Evolutionary conservation across 2,113 vertebrate genomes (phyloP).

Genomic region (Benthochromis sp.): DNA sequence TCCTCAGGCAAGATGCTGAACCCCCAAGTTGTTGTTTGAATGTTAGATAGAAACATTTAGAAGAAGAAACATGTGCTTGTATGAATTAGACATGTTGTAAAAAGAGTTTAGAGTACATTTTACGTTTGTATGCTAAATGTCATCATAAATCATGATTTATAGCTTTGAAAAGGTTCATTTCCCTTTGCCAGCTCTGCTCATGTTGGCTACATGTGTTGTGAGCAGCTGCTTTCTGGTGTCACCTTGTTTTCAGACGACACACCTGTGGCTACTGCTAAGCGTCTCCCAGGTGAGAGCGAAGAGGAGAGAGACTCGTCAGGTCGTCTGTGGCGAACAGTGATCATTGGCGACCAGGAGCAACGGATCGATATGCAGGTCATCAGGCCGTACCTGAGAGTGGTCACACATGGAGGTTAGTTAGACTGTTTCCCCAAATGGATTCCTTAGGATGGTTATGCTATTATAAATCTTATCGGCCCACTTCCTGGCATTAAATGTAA

Average conservation of each 20-base stretch:
- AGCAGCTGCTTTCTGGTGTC: not conserved
- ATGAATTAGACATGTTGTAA: not conserved
- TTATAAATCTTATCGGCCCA: not conserved
- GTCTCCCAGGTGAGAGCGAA: constrained; percentile 83
- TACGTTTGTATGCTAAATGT: not conserved
- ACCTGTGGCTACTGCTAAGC: constrained; percentile 87
- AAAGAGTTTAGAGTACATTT: not conserved
- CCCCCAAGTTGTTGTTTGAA: not conserved
- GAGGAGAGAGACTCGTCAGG: constrained; percentile 80
- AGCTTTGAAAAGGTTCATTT: not conserved
- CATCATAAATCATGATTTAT: not conserved
- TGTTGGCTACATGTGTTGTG: not conserved
- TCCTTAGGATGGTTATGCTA: not conserved
- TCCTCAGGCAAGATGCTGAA: not conserved
- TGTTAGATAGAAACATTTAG: not conserved
- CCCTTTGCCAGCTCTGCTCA: not conserved
- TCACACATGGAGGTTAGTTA: constrained; percentile 89
- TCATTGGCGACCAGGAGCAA: constrained; percentile 95
- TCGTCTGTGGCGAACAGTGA: constrained; percentile 89
- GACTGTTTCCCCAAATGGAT: not conserved
- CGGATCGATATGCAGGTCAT: constrained; percentile 96
- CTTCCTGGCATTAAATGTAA: not conserved
- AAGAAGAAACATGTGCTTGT: not conserved
- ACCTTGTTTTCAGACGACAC: constrained; percentile 79
- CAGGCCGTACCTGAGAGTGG: constrained; percentile 90